Base-by-base conservation (phyloP, 2,113 vertebrate genomes). In the Chaenogobius annularis region DNA sequence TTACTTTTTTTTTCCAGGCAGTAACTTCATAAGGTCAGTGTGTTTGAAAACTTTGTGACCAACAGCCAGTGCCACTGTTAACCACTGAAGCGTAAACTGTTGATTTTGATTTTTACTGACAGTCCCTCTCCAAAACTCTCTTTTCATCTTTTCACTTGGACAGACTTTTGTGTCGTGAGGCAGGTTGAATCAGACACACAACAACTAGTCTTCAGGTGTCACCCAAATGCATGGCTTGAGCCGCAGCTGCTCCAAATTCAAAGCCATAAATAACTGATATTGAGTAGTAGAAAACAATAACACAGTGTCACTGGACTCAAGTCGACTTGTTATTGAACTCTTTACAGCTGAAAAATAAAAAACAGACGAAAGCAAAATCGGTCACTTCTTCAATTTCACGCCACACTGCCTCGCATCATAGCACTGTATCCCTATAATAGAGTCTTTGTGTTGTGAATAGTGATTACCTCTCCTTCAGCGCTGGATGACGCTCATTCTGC, bases 301-400 rank as follows among this genome's bases (percentile, higher is more conserved):
- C 75, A 56, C 66, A 35, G 52, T 58, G 43, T 85, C 83, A 66
- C 61, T 79, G 73, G 81, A 74, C 79, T 86, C 75, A 73, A 77
- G 67, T 82, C 62, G 66, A 83, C 80, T 83, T 84, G 71, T 82
- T 83, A 88, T 75, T 85, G 75, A 88, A 88, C 79, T 80, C 72
- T n/a, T 73, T 68, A 86, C 82, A 89, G 83, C 83, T 88, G 86
- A 86, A 78, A 87, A 88, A 88, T 76, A 84, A 83, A n/a, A 85
- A 84, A 81, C 70, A 70, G 63, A 88, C 68, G 84, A 85, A 90
- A 92, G 91, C 86, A 90, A 80, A 81, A 81, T 81, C 77, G 89
- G 91, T 91, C 88, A 85, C 79, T 92, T 92, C 89, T 93, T 93
- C 92, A 93, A 94, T 94, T 94, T 93, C 92, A 93, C 56, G 88